phyloP scores from a whole-genome alignment of 2,888 invertebrate species.

The Apamea monoglypha region DNA sequence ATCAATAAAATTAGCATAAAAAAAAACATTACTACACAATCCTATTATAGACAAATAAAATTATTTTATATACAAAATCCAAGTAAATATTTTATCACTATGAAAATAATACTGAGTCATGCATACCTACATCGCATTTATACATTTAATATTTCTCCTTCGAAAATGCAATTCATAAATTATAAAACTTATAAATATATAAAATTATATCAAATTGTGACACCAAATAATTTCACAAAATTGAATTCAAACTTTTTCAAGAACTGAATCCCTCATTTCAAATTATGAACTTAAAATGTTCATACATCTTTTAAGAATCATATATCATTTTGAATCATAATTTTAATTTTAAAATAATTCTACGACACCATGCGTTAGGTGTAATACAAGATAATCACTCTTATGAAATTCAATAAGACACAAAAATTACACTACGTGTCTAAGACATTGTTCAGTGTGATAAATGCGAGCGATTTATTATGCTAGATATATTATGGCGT shows the following conservation, averaged over 20 bases:
- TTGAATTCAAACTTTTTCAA: constrained; percentile 29
- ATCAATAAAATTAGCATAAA: constrained; percentile 1
- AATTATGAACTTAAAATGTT: constrained; percentile 26
- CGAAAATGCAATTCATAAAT: constrained; percentile 47
- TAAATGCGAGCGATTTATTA: constrained; percentile 63
- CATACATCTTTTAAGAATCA: constrained; percentile 34
- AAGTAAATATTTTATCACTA: constrained; percentile 63
- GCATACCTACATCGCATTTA: constrained; percentile 58
- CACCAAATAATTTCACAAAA: constrained; percentile 23
- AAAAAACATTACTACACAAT: constrained; percentile 24
- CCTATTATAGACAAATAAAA: constrained; percentile 39
- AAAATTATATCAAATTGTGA: constrained; percentile 23
- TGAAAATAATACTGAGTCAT: constrained; percentile 77
- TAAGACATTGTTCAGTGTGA: constrained; percentile 58
- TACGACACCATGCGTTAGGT: constrained; percentile 33
- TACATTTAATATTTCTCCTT: constrained; percentile 20
- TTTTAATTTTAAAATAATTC: constrained; percentile 33
- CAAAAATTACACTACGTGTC: constrained; percentile 52
- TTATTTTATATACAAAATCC: constrained; percentile 52
- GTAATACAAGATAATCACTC: constrained; percentile 46
- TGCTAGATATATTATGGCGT: constrained; percentile 53
- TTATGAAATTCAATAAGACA: constrained; percentile 62
- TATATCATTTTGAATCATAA: constrained; percentile 45
- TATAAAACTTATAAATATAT: constrained; percentile 31
- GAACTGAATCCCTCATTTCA: constrained; percentile 18